Evolutionary conservation across 2,888 invertebrate genomes (phyloP).

Genomic region (Cremastinae sp.): DNA sequence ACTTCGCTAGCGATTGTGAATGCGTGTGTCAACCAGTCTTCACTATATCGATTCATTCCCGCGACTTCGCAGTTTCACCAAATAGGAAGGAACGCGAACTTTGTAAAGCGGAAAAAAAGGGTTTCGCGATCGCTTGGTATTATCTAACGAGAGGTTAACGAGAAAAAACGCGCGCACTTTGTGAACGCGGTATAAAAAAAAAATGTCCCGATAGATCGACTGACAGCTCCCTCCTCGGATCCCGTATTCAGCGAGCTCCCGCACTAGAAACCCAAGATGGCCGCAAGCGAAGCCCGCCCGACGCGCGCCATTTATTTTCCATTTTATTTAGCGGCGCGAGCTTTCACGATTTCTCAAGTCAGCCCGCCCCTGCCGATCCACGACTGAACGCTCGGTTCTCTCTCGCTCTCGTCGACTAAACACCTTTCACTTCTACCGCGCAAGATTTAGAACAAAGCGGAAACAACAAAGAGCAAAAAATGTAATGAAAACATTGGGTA

Average conservation of each 20-base stretch:
- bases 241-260: conserved; percentile 25
- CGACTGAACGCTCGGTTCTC: conserved; percentile 1
- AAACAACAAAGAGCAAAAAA: background rate
- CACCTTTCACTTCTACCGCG: conserved; percentile 21
- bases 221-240: conserved; percentile 64
- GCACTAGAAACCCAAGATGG: conserved; percentile 61
- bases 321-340: conserved; percentile 27
- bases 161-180: conserved; percentile 12
- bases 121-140: conserved; percentile 4
- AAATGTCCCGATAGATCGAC: conserved; percentile 48
- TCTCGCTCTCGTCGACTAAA: background rate
- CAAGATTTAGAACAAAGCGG: conserved; percentile 19
- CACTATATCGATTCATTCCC: conserved; percentile 41
- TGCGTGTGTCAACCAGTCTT: conserved; percentile 2
- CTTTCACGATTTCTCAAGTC: conserved; percentile 19
- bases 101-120: conserved; percentile 15
- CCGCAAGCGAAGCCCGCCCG: conserved; percentile 50
- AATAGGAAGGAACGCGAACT: conserved; percentile 7
- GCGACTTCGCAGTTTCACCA: conserved; percentile 22
- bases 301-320: conserved; percentile 36
- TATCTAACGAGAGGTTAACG: background rate
- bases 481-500: conserved; percentile 16
- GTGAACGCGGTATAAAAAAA: conserved; percentile 40
- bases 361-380: conserved; percentile 2
- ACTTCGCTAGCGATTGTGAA: conserved; percentile 2